Evolutionary conservation across 2,888 invertebrate genomes (phyloP).

Genomic region (Bibio marci): DNA sequence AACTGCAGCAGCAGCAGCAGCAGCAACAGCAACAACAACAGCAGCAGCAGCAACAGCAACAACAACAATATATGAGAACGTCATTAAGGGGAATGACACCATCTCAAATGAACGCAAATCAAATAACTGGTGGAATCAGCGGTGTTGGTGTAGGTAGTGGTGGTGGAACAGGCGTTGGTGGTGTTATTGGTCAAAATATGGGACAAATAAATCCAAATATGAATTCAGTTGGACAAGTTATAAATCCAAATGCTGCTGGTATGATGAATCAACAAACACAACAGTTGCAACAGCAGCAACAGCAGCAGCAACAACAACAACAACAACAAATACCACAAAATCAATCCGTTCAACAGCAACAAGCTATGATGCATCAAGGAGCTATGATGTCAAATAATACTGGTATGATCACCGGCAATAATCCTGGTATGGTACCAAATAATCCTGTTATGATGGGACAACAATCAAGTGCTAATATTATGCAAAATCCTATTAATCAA

Average conservation of each 20-base stretch:
- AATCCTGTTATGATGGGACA: slow-evolving; percentile 2
- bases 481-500: no score
- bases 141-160: slow-evolving; percentile 12
- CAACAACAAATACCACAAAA: slow-evolving; percentile 18
- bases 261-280: slow-evolving; percentile 13
- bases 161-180: slow-evolving; percentile 19
- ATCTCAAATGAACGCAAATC: slow-evolving; percentile 5
- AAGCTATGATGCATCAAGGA: slow-evolving; percentile 11
- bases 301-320: slow-evolving; percentile 17
- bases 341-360: slow-evolving; percentile 16
- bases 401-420: no score
- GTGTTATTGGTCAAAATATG: slow-evolving; percentile 1
- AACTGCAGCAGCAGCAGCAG: slow-evolving; percentile 24
- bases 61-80: slow-evolving; percentile 21
- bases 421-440: neutral
- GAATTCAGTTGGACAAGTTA: no score
- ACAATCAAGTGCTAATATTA: neutral
- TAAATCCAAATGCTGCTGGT: slow-evolving; percentile 20
- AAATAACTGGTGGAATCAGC: neutral
- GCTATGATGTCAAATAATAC: neutral
- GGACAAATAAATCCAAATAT: no score
- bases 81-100: slow-evolving; percentile 13
- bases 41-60: slow-evolving; percentile 25
- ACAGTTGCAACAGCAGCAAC: slow-evolving; percentile 7
- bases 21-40: slow-evolving; percentile 19